Evolutionary conservation across 2,888 invertebrate genomes (phyloP).

Genomic region (Drosophila seclusa): DNA sequence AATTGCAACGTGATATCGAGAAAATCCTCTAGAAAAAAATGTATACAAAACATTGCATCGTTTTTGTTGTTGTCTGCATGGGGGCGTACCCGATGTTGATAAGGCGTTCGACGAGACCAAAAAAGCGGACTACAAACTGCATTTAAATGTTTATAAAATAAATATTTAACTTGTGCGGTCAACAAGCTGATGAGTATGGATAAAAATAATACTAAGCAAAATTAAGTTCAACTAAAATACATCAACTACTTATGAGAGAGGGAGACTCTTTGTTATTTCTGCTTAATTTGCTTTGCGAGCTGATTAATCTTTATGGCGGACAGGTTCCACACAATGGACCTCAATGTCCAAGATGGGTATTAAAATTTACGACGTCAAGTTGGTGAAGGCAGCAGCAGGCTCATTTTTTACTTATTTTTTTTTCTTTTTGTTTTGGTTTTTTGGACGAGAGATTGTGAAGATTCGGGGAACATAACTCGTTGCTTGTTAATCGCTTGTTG

Average conservation of each 20-base stretch:
- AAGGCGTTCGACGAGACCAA: background rate
- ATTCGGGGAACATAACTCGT: slow-evolving; percentile 5
- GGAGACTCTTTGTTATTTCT: slow-evolving; percentile 1
- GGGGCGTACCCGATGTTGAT: slow-evolving; percentile 27
- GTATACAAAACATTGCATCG: slow-evolving; percentile 22
- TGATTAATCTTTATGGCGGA: slow-evolving; percentile 70
- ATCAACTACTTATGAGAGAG: slow-evolving; percentile 1
- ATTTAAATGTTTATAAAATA: slow-evolving; percentile 58
- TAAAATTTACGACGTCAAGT: slow-evolving; percentile 66
- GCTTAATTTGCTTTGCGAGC: slow-evolving; percentile 11
- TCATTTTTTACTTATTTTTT: background rate
- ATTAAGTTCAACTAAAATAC: slow-evolving; percentile 5
- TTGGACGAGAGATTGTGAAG: slow-evolving; percentile 17
- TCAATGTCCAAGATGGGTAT: slow-evolving; percentile 47
- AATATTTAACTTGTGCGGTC: slow-evolving; percentile 50
- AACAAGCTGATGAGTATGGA: slow-evolving; percentile 17
- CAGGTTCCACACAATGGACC: slow-evolving; percentile 37
- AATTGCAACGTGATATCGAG: slow-evolving; percentile 62
- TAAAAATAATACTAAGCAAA: slow-evolving; percentile 2
- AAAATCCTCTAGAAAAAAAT: slow-evolving; percentile 8
- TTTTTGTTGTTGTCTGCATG: slow-evolving; percentile 22
- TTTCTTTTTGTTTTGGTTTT: background rate
- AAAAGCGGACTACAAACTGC: slow-evolving; percentile 30
- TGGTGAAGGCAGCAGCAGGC: slow-evolving; percentile 34
- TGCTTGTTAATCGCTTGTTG: background rate